A percentile compares a stretch with the other conserved stretches of the same genome.
Evolutionary conservation across 2,113 vertebrate genomes (phyloP).

Genomic region (Peromyscus polionotus): DNA sequence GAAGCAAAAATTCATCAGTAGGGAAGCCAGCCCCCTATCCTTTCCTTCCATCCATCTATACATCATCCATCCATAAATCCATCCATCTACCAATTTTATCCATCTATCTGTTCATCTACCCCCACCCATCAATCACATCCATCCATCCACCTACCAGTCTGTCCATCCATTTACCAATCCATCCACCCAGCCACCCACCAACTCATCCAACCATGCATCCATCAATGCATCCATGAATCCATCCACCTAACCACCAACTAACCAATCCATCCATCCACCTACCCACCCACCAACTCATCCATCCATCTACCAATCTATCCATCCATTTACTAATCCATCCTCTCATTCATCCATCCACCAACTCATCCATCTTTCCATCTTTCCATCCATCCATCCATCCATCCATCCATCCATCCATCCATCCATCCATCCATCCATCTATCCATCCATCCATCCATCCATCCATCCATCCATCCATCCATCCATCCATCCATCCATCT

Average conservation of each 20-base stretch:
- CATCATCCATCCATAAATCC: too few relatives aligned
- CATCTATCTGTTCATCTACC: background rate
- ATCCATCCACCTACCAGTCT: background rate
- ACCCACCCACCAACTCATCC: too few relatives aligned
- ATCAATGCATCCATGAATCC: accelerated
- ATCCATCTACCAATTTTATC: background rate
- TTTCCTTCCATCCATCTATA: background rate
- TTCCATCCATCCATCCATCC: accelerated
- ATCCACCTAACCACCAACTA: accelerated
- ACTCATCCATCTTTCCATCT: background rate
- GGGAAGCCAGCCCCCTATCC: background rate
- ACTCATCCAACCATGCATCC: background rate
- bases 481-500: background rate
- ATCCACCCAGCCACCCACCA: background rate
- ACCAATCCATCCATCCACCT: accelerated
- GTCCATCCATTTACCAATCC: background rate
- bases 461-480: accelerated
- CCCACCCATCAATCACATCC: background rate
- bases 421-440: accelerated
- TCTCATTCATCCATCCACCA: background rate
- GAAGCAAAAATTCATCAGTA: background rate
- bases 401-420: background rate
- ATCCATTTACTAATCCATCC: accelerated
- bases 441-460: background rate
- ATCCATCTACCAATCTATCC: too few relatives aligned